phyloP scores from a whole-genome alignment of 2,113 vertebrate genomes.

The Apeltes quadracus region DNA sequence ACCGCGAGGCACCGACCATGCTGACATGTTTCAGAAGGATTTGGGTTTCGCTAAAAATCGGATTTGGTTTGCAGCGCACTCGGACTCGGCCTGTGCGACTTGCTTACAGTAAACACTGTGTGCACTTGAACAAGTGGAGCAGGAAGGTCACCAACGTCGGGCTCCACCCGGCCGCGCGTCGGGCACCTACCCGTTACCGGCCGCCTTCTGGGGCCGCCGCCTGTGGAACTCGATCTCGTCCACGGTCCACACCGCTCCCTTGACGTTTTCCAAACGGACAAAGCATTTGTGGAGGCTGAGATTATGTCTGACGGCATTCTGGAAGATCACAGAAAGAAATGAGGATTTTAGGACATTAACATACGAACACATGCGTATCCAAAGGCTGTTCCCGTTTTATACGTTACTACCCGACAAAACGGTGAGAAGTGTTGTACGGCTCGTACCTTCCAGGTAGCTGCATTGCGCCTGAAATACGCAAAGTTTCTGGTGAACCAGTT shows the following conservation, averaged over 20 bases:
- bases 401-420: not conserved
- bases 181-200: slow-evolving; percentile 84
- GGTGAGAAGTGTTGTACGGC: not conserved
- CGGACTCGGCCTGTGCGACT: not conserved
- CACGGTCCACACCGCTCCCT: slow-evolving; percentile 90
- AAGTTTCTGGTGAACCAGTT: slow-evolving; percentile 99
- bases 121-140: slow-evolving; percentile 17
- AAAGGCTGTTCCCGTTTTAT: not conserved
- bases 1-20: not conserved
- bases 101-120: slow-evolving; percentile 51
- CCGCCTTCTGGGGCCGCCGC: slow-evolving; percentile 97
- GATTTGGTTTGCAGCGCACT: not conserved
- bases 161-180: not conserved
- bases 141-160: slow-evolving; percentile 34
- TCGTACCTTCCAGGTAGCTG: slow-evolving; percentile 97
- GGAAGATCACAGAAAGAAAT: not conserved
- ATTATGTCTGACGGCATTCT: slow-evolving; percentile 85
- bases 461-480: slow-evolving; percentile 98
- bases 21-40: not conserved
- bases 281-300: slow-evolving; percentile 85
- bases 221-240: slow-evolving; percentile 99
- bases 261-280: slow-evolving; percentile 81
- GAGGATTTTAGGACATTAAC: not conserved
- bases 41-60: not conserved
- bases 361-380: not conserved